Evolutionary conservation across 2,113 vertebrate species (phyloP), one percentile per base, ranked within the genome.

Genomic region (Todiramphus saurophagus): DNA sequence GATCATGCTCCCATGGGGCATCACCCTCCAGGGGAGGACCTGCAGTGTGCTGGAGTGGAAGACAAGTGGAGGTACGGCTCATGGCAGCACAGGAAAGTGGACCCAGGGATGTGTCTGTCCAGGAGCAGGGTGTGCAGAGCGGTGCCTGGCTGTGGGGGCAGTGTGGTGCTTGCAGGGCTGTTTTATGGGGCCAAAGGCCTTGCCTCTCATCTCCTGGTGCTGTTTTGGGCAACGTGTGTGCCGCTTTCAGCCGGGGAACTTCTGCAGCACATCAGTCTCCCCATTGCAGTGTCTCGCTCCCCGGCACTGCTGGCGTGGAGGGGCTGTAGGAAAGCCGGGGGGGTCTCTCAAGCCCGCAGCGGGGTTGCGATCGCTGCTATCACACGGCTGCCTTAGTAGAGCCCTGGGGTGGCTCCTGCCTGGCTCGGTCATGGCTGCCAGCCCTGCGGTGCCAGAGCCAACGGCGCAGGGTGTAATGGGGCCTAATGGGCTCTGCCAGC

Each of bases 271-370:
- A 1, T 39, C 2, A 5, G 23, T 67, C 3, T 27, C 16, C 7
- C 7, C 1, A 2, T 41, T 58, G 53, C 0, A 0, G 5, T 10
- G 16, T 50, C 33, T 53, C 2, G 1, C 13, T n/a, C 39, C 13
- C 13, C 1, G 30, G 19, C 41, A 8, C 51, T 0, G 7, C 69
- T 1, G 27, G 5, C 0, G 1, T 8, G n/a, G 0, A 3, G 86
- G 28, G 37, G 73, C 94, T 81, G 48, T 48, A 15, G 53, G 73
- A 30, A 11, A 7, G 51, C 58, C 1, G 25, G 8, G 33, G 7
- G 11, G 37, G 20, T 35, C 63, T 41, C 28, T 62, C 0, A 5
- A 87, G n/a, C 75, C 35, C 4, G 2, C 4, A 3, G 58, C 4
- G n/a, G 9, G 43, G 66, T 5, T n/a, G 30, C 1, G 2, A 4